Evolutionary conservation across 2,888 invertebrate genomes (phyloP).

Genomic region (Bombylius discolor): DNA sequence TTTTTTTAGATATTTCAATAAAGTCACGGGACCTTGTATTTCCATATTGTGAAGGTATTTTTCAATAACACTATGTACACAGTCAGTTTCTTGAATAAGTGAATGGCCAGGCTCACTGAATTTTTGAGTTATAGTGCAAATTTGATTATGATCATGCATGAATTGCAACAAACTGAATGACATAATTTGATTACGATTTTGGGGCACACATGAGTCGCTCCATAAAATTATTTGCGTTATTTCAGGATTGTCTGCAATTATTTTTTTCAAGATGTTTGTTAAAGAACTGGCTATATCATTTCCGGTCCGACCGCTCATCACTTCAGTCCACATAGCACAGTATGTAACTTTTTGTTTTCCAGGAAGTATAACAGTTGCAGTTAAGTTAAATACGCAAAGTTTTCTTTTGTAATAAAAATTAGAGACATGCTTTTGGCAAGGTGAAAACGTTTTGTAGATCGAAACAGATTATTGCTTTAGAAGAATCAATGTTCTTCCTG

Average conservation of each 20-base stretch:
- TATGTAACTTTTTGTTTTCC: constrained; percentile 1
- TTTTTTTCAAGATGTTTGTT: background rate
- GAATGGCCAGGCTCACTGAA: too few relatives aligned
- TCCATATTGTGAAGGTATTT: too few relatives aligned
- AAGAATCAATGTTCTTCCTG: background rate
- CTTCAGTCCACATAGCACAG: constrained; percentile 3
- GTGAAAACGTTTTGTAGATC: constrained; percentile 9
- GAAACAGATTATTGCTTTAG: constrained; percentile 6
- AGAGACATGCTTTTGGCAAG: background rate
- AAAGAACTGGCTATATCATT: background rate
- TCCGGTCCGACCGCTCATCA: background rate
- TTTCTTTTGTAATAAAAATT: background rate
- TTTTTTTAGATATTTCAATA: too few relatives aligned
- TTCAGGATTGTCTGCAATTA: background rate
- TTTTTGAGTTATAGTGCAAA: too few relatives aligned
- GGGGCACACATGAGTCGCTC: background rate
- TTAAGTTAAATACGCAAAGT: background rate
- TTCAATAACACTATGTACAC: too few relatives aligned
- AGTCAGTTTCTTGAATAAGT: too few relatives aligned
- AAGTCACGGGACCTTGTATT: too few relatives aligned
- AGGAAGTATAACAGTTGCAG: background rate
- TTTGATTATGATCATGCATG: too few relatives aligned
- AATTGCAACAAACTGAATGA: background rate
- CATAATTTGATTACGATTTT: constrained; percentile 1
- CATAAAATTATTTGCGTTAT: background rate